Base-by-base conservation (phyloP, 2,888 invertebrate species). In the Margaritifera margaritifera region DNA sequence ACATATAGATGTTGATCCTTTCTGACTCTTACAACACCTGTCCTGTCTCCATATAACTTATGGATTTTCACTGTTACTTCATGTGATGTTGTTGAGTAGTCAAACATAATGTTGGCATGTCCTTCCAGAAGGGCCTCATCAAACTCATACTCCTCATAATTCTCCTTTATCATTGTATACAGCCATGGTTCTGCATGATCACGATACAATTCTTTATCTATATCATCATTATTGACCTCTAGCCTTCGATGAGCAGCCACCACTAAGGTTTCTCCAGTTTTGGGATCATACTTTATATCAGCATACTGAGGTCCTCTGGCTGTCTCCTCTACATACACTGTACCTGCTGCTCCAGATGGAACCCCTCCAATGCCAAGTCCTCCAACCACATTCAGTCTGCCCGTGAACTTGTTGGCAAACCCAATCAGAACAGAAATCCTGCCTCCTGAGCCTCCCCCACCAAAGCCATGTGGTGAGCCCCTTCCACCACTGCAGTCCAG, bases 241-340 rank as follows among this genome's bases (percentile, higher is more conserved):
- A 85, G 63, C 24, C 81, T 67, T 62, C 73, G 76, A 66, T 83
- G 80, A 27, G 71, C 64, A 6, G 81, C 82, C 51, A 72, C 70
- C 6, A 55, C 59, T 31, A 60, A 62, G 8, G 73, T 69, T 54
- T 60, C 61, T 59, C 78, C 78, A 15, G 69, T 70, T 1, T 61
- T 53, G 42, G 57, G 58, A 64, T 82, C 75, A 69, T 85, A 84
- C 66, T 85, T 85, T 25, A 83, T 73, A 50, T 83, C 83, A 18
- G 82, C 80, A 71, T 85, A 85, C 69, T 83, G 81, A n/a, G 85
- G 84, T 22, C 85, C 85, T 60, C 83, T 69, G 18, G 72, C 80
- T 42, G 81, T 80, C 67, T 85, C 85, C 62, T 84, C 80, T 1
- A 82, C 65, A 62, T 84, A 85, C 4, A 77, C 80, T 15, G 85